These are phyloP conservation scores for Piscicola geometra DNA, from an alignment of 2,888 invertebrate genomes.

Conservation along the genomic window DNA sequence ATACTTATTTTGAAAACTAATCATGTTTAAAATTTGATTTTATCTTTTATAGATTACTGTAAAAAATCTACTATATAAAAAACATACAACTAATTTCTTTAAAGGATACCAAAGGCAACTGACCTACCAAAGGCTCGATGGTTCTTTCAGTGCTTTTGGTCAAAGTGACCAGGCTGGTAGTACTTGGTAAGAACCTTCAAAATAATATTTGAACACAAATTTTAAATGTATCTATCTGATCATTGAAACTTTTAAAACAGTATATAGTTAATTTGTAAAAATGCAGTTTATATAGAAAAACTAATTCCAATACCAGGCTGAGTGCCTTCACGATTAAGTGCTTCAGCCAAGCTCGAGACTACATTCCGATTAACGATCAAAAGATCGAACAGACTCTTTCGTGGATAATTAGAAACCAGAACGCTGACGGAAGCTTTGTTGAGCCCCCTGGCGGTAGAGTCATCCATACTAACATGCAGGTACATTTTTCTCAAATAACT, in stretches of 20 bases:
- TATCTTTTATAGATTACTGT: no score
- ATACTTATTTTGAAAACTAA: not conserved
- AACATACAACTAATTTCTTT: no score
- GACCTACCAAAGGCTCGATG: slow-evolving; percentile 77
- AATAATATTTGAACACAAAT: no score
- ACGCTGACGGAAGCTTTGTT: slow-evolving; percentile 72
- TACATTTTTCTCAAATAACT: no score
- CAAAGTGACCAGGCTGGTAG: slow-evolving; percentile 66
- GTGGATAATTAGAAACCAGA: slow-evolving; percentile 74
- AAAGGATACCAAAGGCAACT: slow-evolving; percentile 80
- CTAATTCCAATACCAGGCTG: slow-evolving; percentile 30
- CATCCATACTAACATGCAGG: slow-evolving; percentile 69
- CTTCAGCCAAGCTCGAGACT: slow-evolving; percentile 31
- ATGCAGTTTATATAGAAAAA: no score
- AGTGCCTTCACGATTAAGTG: slow-evolving; percentile 31
- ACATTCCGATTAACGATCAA: slow-evolving; percentile 29
- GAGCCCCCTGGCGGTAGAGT: slow-evolving; percentile 64
- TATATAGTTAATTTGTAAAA: no score
- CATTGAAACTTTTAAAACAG: no score
- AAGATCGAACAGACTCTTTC: slow-evolving; percentile 64
- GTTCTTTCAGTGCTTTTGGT: slow-evolving; percentile 85
- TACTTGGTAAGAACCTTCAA: slow-evolving; percentile 70
- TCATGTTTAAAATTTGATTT: no score
- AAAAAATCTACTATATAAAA: no score
- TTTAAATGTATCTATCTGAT: no score